Percentiles rank a stretch among this genome's conserved stretches.
Evolutionary conservation across 2,797 vertebrate species (phyloP).

Genomic region (Channallabes apus): DNA sequence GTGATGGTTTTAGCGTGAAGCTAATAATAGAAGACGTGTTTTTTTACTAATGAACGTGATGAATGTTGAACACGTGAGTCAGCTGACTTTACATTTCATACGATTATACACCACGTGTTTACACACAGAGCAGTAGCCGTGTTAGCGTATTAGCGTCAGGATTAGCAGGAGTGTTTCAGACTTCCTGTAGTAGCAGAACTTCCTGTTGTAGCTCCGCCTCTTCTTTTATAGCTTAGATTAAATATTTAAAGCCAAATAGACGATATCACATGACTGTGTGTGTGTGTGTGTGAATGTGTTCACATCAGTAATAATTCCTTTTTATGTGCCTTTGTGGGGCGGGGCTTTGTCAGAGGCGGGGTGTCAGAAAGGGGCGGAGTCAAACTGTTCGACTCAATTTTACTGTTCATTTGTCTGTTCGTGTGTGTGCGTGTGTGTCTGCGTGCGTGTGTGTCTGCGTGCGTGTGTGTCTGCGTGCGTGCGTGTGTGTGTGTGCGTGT

Average conservation of each 20-base stretch:
- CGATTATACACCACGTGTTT: not conserved
- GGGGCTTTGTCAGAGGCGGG: conserved; percentile 22
- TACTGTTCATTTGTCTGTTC: conserved; percentile 1
- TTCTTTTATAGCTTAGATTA: conserved; percentile 52
- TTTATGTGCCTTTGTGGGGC: conserved; percentile 69
- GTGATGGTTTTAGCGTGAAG: not conserved
- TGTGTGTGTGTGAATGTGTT: conserved; percentile 68
- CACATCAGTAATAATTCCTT: conserved; percentile 59
- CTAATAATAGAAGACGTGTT: not conserved
- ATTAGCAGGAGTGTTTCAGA: conserved; percentile 8
- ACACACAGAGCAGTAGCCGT: not conserved
- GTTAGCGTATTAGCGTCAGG: not conserved
- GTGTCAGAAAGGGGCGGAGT: conserved; percentile 8
- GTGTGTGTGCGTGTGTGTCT: too few relatives aligned
- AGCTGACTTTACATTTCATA: conserved; percentile 8
- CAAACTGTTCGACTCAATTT: not conserved
- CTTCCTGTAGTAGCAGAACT: conserved; percentile 51
- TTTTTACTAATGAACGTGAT: not conserved
- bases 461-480: not conserved
- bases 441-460: conserved; percentile 24
- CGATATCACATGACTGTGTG: conserved; percentile 25
- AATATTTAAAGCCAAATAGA: conserved; percentile 62
- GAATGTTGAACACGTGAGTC: not conserved
- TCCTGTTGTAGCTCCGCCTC: conserved; percentile 55
- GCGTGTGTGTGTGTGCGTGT: conserved; percentile 13